Conservation (phyloP, 2,797 vertebrate genomes). For the Lithobates sylvaticus region DNA sequence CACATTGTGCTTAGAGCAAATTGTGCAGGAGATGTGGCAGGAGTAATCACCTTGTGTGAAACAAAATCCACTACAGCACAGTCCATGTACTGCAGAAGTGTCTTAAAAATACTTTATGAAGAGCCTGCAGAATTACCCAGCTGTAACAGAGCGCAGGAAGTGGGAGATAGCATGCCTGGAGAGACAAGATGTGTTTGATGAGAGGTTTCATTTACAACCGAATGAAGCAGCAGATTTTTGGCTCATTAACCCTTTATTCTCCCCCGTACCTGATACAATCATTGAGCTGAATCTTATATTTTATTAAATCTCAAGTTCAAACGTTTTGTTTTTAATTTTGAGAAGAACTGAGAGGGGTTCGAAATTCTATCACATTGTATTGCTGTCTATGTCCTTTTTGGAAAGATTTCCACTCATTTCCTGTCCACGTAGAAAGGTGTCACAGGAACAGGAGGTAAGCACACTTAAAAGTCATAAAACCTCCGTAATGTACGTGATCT, state of each 20-base stretch:
- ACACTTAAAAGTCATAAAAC: too few relatives aligned
- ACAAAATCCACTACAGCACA: constrained; percentile 56
- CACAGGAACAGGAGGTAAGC: too few relatives aligned
- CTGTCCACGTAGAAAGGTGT: too few relatives aligned
- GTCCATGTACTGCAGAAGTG: constrained; percentile 37
- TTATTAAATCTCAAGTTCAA: too few relatives aligned
- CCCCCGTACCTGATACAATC: too few relatives aligned
- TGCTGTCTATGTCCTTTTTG: too few relatives aligned
- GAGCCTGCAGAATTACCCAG: constrained; percentile 47
- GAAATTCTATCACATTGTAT: too few relatives aligned
- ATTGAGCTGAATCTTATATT: too few relatives aligned
- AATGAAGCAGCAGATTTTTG: neutral
- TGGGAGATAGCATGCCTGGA: neutral
- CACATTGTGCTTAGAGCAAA: constrained; percentile 51
- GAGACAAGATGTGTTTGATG: constrained; percentile 1
- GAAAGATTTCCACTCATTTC: too few relatives aligned
- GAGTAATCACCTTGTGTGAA: constrained; percentile 59
- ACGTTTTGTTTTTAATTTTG: too few relatives aligned
- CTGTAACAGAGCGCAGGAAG: neutral
- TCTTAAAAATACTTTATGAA: constrained; percentile 57
- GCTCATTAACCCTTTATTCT: constrained; percentile 3
- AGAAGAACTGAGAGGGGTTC: too few relatives aligned
- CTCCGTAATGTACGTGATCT: too few relatives aligned
- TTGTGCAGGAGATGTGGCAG: constrained; percentile 57
- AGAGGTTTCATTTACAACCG: neutral